These are phyloP conservation scores for Diadema setosum DNA, from an alignment of 35 echinoderm and acorn worm genomes.

Conservation along the genomic window DNA sequence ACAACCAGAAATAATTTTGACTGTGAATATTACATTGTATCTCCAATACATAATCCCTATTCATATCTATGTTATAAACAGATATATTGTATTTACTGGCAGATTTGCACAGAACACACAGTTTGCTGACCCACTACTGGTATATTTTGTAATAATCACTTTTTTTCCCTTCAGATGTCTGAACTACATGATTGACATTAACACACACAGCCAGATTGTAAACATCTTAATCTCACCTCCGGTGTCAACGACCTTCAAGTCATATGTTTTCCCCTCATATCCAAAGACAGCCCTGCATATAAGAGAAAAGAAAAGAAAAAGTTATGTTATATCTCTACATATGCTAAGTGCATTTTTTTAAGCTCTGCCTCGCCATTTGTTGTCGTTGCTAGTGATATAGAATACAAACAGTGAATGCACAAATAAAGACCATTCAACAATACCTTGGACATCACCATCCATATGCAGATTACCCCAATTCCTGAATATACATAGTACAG, in stretches of 20 bases:
- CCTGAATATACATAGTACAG: too few species aligned
- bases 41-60: too few species aligned
- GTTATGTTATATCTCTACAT: neutral
- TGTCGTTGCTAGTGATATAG: neutral
- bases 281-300: constrained; percentile 88
- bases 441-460: too few species aligned
- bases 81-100: too few species aligned
- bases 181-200: neutral
- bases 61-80: too few species aligned
- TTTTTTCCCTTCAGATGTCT: neutral
- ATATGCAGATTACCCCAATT: neutral
- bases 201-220: neutral
- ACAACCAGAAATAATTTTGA: too few species aligned
- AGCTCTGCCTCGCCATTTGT: too few species aligned
- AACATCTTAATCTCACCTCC: constrained; percentile 56
- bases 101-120: too few species aligned
- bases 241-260: constrained; percentile 79
- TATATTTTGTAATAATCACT: neutral
- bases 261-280: constrained; percentile 85
- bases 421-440: neutral
- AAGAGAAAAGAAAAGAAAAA: neutral
- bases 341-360: neutral
- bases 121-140: too few species aligned
- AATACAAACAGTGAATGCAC: neutral
- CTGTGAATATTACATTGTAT: too few species aligned